Evolutionary conservation across 2,888 invertebrate genomes (phyloP), one percentile per base, ranked within the genome.

Genomic region (Nomada hirtipes): DNA sequence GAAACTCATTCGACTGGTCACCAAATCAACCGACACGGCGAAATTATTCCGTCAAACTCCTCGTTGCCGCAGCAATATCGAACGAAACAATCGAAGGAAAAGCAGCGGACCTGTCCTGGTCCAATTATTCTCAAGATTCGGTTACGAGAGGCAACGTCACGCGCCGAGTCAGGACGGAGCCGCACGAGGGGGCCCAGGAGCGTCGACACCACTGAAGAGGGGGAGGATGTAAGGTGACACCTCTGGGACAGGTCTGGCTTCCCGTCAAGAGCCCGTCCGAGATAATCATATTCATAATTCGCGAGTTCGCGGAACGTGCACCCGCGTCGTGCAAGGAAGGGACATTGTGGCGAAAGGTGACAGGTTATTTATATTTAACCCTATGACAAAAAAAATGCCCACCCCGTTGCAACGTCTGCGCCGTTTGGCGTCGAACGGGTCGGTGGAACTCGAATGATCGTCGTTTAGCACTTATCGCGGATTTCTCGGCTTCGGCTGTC

Each of bases 201-300:
- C 79, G 83, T 85, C 77, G 87, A 86, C 85, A 84, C 71, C 82
- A 81, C 44, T 57, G 79, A 78, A 79, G 88, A 87, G 87, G 52
- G 84, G 87, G 84, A 84, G 90, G 87, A 86, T 90, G 92, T 92
- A 92, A 92, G 91, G 91, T 89, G 92, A 92, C 92, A 92, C 92
- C 92, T 90, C 86, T 86, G 86, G 89, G 90, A 90, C 87, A 90
- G 89, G 89, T 89, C 90, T 88, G 91, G 89, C 90, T 89, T 89
- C 89, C 86, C 91, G 89, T 91, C 91, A 90, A 89, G 87, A 90
- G 88, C 87, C 89, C 89, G 90, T 90, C 89, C 89, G 88, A 91
- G 91, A 92, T 92, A 91, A 92, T 92, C 90, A 90, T 89, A 90
- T 92, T 91, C 91, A 92, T 92, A 92, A 92, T 92, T 92, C 91